These are phyloP conservation scores for Apis cerana DNA, from an alignment of 1,140 invertebrate species.

Conservation along the genomic window DNA sequence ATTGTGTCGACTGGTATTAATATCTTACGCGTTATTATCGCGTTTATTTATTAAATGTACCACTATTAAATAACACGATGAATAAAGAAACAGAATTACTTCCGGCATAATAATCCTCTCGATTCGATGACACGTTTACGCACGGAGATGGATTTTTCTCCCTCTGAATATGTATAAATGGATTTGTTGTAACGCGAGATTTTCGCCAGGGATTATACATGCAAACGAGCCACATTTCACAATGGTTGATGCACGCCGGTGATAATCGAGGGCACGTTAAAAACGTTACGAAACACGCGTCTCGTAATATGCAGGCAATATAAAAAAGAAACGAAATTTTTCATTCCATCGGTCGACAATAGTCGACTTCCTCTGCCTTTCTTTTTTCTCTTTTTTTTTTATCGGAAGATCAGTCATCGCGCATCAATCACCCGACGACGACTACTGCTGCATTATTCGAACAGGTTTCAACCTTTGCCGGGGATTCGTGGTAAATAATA, in stretches of 20 bases:
- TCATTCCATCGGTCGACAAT: neutral
- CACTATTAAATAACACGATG: too few relatives aligned
- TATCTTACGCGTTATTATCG: too few relatives aligned
- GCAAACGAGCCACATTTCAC: conserved; percentile 42
- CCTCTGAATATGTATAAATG: conserved; percentile 32
- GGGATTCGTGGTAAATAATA: conserved; percentile 1
- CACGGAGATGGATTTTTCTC: conserved; percentile 24
- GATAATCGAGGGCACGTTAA: conserved; percentile 40
- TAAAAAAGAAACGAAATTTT: neutral
- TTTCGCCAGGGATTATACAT: conserved; percentile 23
- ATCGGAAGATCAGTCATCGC: neutral
- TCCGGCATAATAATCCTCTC: neutral
- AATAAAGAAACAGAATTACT: neutral
- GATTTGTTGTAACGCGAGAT: conserved; percentile 34
- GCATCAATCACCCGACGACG: neutral
- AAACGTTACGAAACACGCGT: conserved; percentile 35
- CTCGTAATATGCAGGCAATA: neutral
- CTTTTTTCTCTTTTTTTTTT: neutral
- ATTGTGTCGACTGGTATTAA: neutral
- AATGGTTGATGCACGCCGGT: neutral
- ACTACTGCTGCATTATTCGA: neutral
- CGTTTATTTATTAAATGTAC: too few relatives aligned
- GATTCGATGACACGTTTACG: neutral
- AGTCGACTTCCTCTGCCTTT: neutral
- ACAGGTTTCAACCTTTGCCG: neutral